Percentiles rank a stretch among this genome's conserved stretches.
These are phyloP conservation scores for Acrossocheilus fasciatus DNA, from an alignment of 2,797 vertebrate genomes.

Conservation along the genomic window DNA sequence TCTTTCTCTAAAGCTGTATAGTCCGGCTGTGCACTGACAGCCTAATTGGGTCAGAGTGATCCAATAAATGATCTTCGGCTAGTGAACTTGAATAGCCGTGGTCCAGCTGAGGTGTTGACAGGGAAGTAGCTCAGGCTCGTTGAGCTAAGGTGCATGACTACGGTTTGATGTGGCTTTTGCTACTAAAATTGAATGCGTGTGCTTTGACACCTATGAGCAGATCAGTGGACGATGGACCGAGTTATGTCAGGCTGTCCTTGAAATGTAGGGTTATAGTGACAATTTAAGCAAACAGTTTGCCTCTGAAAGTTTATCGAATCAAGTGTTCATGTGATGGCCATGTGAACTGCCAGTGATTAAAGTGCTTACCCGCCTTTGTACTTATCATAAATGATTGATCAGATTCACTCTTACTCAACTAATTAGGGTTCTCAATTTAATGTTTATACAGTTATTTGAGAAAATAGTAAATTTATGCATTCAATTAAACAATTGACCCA, in stretches of 20 bases:
- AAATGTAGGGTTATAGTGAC: conserved; percentile 27
- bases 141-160: not conserved
- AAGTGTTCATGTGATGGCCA: not conserved
- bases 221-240: conserved; percentile 11
- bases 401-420: not conserved
- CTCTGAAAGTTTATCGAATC: not conserved
- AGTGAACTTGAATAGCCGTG: conserved; percentile 66
- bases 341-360: not conserved
- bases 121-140: not conserved
- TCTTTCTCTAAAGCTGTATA: conserved; percentile 33
- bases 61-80: conserved; percentile 74
- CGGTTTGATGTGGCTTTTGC: not conserved
- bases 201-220: not conserved
- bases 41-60: conserved; percentile 72
- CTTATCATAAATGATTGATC: not conserved
- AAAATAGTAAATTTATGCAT: not conserved
- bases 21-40: conserved; percentile 18
- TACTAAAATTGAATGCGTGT: conserved; percentile 3
- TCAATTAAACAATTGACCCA: not conserved
- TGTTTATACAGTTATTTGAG: not conserved
- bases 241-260: conserved; percentile 33
- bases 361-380: not conserved
- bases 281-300: conserved; percentile 29
- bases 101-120: conserved; percentile 61
- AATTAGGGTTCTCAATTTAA: not conserved